These are phyloP conservation scores for Cheilosia vulpina DNA, from an alignment of 2,888 invertebrate genomes.

Conservation along the genomic window DNA sequence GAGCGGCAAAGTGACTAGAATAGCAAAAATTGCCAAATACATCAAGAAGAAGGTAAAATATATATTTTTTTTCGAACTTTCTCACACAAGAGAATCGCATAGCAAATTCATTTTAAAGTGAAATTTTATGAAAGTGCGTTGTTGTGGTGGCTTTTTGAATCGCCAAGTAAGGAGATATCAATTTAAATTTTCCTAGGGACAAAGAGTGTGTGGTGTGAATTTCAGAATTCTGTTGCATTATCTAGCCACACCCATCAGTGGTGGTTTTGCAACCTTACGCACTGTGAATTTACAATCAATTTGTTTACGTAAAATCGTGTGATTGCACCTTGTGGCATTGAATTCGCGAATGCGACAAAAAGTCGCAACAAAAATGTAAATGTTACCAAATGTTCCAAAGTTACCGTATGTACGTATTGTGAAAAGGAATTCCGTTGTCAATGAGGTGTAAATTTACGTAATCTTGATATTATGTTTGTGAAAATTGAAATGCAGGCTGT, in stretches of 20 bases:
- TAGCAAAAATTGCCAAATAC: conserved; percentile 83
- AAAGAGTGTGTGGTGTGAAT: conserved; percentile 5
- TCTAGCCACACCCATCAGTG: not conserved
- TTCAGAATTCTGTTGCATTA: not conserved
- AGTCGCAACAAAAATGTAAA: conserved; percentile 12
- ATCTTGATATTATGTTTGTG: not conserved
- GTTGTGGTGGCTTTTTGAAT: not conserved
- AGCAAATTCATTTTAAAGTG: conserved; percentile 27
- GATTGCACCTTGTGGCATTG: conserved; percentile 39
- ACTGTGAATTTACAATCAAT: conserved; percentile 41
- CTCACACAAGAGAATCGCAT: not conserved
- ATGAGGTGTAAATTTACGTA: conserved; percentile 15
- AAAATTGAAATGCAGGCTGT: not conserved
- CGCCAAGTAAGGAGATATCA: conserved; percentile 27
- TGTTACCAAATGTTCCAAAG: not conserved
- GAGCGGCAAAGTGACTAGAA: conserved; percentile 81
- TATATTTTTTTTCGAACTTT: conserved; percentile 15
- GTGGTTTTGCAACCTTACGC: conserved; percentile 28
- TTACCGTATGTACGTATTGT: not conserved
- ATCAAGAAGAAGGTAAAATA: conserved; percentile 83
- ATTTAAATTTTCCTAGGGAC: not conserved
- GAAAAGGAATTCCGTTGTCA: conserved; percentile 26
- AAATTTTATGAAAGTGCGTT: conserved; percentile 46
- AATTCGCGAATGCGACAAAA: conserved; percentile 14
- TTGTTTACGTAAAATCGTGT: not conserved